These are phyloP conservation scores for Falco berigora DNA, from an alignment of 2,797 vertebrate species.

Conservation along the genomic window DNA sequence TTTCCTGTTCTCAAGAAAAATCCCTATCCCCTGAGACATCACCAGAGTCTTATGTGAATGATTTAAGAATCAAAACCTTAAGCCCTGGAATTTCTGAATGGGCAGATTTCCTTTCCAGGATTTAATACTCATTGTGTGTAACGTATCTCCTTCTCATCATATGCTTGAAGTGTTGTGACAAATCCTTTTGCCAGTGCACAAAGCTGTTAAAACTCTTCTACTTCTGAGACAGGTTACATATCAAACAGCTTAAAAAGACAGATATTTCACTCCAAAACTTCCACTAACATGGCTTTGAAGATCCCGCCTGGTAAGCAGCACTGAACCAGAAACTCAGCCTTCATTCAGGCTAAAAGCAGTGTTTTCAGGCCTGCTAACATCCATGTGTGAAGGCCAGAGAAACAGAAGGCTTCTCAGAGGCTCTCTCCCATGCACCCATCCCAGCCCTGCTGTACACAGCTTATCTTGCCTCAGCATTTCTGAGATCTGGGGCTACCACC, in stretches of 20 bases:
- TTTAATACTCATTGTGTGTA: not conserved
- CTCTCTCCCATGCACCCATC: not conserved
- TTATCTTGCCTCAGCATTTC: not conserved
- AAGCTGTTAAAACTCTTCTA: not conserved
- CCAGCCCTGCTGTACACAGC: not conserved
- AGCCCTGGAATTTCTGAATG: not conserved
- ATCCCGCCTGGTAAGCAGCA: not conserved
- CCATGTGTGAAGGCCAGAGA: not conserved
- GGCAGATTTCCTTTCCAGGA: not conserved
- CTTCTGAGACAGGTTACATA: not conserved
- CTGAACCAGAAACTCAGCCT: not conserved
- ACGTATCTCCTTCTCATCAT: rapidly evolving
- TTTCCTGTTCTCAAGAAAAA: not conserved
- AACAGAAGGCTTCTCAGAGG: not conserved
- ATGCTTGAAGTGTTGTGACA: not conserved
- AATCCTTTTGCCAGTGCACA: not conserved
- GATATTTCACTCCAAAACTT: not conserved
- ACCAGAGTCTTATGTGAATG: not conserved
- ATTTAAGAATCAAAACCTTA: not conserved
- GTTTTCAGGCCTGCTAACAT: not conserved
- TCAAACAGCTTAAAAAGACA: not conserved
- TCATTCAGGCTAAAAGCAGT: not conserved
- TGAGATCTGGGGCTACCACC: not conserved
- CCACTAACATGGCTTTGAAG: not conserved
- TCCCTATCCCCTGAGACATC: not conserved